Evolutionary conservation across 2,888 invertebrate species (phyloP), one percentile per base, ranked within the genome.

Genomic region (Mimachlamys varia): DNA sequence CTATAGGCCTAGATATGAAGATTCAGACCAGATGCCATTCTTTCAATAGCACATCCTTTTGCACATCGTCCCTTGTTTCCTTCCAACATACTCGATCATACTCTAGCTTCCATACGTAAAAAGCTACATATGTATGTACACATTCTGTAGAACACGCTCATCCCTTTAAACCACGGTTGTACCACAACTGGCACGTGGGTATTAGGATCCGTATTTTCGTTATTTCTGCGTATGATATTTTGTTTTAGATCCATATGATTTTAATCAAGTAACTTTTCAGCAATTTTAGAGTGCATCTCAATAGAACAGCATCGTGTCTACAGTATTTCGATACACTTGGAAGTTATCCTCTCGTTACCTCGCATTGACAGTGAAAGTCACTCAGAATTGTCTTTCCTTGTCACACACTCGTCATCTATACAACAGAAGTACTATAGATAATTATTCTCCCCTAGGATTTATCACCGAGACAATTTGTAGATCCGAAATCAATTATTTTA

Each of bases 401-500:
- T 22, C 58, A n/a, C 58, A n/a, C 58, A 76, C 27, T 15, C 13
- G 33, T 76, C 76, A 76, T 76, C 12, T 76, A 76, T 27, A 76
- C 27, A 76, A 10, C 13, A 76, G 33, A 76, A 76, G 33, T 76
- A 76, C 76, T 76, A 76, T 76, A 33, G 10, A 76, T 76, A 13
- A 76, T 76, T 76, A 10, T 27, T 27, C 44, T 12, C 76, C 27
- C 7, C 13, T 33, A 33, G 76, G 27, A 33, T 76, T 15, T 27
- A 33, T 27, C 76, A 76, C 22, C 33, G 33, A 33, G 76, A 76
- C 33, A 27, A 76, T 76, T 27, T 76, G 76, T 76, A 27, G 76
- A 76, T 76, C 76, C 76, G 27, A 76, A 27, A 27, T 76, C 76
- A 76, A 76, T 76, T 76, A 76, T 76, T 76, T 76, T 76, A 76